These are phyloP conservation scores for Trinorchestia longiramus DNA, from an alignment of 1,140 invertebrate species.

Conservation along the genomic window DNA sequence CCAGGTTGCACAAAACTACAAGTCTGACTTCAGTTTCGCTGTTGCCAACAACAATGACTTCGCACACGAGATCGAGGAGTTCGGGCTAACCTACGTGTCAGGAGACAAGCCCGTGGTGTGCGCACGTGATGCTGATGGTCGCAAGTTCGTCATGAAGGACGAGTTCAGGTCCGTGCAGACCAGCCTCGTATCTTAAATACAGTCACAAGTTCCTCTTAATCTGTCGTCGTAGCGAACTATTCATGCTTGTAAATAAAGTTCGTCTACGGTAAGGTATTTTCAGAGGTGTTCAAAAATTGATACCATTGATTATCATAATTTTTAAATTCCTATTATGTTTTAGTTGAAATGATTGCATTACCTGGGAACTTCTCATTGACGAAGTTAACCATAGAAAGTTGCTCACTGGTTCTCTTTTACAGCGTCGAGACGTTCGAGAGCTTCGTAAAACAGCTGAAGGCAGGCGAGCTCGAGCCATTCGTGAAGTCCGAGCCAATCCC, in stretches of 20 bases:
- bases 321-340: background rate
- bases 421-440: slow-evolving; percentile 79
- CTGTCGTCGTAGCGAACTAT: too few relatives aligned
- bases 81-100: slow-evolving; percentile 87
- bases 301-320: too few relatives aligned
- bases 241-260: too few relatives aligned
- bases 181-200: background rate
- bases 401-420: slow-evolving; percentile 72
- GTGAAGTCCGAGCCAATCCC: slow-evolving; percentile 96
- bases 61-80: slow-evolving; percentile 93
- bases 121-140: slow-evolving; percentile 83
- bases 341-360: background rate
- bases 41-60: slow-evolving; percentile 93
- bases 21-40: slow-evolving; percentile 85
- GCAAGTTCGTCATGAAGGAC: slow-evolving; percentile 91
- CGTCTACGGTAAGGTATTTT: too few relatives aligned
- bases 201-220: too few relatives aligned
- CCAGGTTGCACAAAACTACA: slow-evolving; percentile 81
- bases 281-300: too few relatives aligned
- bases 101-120: slow-evolving; percentile 91
- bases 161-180: slow-evolving; percentile 79
- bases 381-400: background rate
- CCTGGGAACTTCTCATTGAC: background rate
- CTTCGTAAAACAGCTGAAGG: slow-evolving; percentile 90
- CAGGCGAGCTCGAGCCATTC: slow-evolving; percentile 88